phyloP scores from a whole-genome alignment of 2,888 invertebrate species.

The Heliconius charithonia region DNA sequence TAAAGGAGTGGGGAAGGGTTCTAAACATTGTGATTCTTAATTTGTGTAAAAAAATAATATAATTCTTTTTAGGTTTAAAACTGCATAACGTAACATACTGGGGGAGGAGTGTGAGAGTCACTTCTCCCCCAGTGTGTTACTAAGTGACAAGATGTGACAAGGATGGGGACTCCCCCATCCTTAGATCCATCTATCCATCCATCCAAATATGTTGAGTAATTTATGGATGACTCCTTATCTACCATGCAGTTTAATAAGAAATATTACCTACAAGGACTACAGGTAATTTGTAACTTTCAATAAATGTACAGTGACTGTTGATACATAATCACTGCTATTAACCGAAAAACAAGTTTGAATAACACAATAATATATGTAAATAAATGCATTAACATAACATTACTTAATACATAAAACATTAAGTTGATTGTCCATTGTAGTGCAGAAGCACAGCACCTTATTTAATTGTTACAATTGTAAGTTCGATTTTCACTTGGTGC shows the following conservation, averaged over 20 bases:
- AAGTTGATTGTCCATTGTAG: background rate
- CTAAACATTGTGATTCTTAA: background rate
- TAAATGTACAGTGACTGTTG: background rate
- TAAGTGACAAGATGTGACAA: no score
- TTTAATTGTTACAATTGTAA: background rate
- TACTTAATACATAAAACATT: constrained; percentile 40
- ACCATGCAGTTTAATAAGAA: constrained; percentile 8
- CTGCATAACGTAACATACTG: no score
- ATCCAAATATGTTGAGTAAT: background rate
- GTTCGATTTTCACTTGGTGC: background rate
- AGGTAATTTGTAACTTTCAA: constrained; percentile 3
- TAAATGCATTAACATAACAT: background rate
- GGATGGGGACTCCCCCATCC: no score
- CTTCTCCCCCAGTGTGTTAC: no score
- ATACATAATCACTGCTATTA: constrained; percentile 6
- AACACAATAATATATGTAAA: constrained; percentile 2
- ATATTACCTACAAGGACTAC: background rate
- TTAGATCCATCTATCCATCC: no score
- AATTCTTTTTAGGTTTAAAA: no score
- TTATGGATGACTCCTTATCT: background rate
- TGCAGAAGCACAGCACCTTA: background rate
- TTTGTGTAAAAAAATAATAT: no score
- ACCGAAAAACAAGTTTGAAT: constrained; percentile 9
- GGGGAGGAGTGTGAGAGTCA: no score
- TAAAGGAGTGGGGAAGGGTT: background rate